These are phyloP conservation scores for Chiridota heheva DNA, from an alignment of 35 echinoderm and acorn worm species.

Conservation along the genomic window DNA sequence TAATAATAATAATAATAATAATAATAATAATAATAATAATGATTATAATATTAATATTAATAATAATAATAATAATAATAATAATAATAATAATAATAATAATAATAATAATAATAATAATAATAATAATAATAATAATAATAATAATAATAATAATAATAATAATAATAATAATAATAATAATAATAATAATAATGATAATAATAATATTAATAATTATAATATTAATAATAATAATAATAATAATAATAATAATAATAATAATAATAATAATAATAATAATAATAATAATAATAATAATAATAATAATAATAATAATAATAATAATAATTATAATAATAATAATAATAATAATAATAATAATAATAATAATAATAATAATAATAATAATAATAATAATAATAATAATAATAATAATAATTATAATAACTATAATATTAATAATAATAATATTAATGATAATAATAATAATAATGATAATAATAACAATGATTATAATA, in stretches of 20 bases:
- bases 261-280: not conserved
- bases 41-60: no score
- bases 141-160: not conserved
- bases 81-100: not conserved
- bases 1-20: not conserved
- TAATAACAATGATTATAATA: no score
- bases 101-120: not conserved
- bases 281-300: not conserved
- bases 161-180: not conserved
- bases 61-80: not conserved
- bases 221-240: not conserved
- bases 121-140: not conserved
- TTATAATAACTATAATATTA: no score
- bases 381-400: not conserved
- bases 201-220: no score
- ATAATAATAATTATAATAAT: not conserved
- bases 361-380: not conserved
- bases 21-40: not conserved
- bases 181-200: no score
- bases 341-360: not conserved
- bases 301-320: not conserved
- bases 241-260: not conserved
- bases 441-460: no score
- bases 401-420: not conserved
- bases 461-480: no score